A percentile compares a stretch with the other conserved stretches of the same genome.
These are phyloP conservation scores for Pao palembangensis DNA, from an alignment of 2,113 vertebrate species.

Conservation along the genomic window DNA sequence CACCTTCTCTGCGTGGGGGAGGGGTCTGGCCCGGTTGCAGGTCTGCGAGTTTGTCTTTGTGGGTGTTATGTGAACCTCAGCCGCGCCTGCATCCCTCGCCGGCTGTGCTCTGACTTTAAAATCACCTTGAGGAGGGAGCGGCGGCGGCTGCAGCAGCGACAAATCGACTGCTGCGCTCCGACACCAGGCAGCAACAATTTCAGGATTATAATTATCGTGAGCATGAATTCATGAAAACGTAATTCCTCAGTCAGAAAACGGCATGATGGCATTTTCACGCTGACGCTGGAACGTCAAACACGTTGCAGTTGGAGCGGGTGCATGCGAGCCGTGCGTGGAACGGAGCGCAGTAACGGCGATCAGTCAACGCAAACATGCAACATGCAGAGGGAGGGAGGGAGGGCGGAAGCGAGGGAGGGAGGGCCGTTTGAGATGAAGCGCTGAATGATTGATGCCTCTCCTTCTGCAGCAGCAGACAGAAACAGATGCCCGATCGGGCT, in stretches of 20 bases:
- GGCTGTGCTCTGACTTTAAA: conserved; percentile 61
- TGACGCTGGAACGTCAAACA: background rate
- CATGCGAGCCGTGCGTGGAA: no score
- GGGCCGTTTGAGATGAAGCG: conserved; percentile 21
- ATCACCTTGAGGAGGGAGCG: conserved; percentile 49
- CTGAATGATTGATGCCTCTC: conserved; percentile 35
- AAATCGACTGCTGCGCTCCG: background rate
- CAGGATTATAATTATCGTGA: background rate
- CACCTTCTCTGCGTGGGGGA: conserved; percentile 38
- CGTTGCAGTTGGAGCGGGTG: background rate
- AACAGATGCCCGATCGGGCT: no score
- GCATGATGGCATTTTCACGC: background rate
- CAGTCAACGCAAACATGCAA: conserved; percentile 5
- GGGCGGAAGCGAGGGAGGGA: conserved; percentile 8
- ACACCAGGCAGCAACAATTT: background rate
- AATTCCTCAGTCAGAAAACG: background rate
- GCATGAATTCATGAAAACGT: background rate
- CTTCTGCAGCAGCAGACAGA: background rate
- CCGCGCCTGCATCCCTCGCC: conserved; percentile 30
- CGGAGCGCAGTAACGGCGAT: background rate
- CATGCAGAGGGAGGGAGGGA: conserved; percentile 6
- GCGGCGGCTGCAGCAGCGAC: conserved; percentile 1
- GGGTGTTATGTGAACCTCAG: conserved; percentile 53
- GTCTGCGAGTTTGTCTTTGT: conserved; percentile 38
- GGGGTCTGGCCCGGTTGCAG: conserved; percentile 28